Base-by-base conservation (phyloP, 2,888 invertebrate genomes). In the Amphimallon solstitiale region DNA sequence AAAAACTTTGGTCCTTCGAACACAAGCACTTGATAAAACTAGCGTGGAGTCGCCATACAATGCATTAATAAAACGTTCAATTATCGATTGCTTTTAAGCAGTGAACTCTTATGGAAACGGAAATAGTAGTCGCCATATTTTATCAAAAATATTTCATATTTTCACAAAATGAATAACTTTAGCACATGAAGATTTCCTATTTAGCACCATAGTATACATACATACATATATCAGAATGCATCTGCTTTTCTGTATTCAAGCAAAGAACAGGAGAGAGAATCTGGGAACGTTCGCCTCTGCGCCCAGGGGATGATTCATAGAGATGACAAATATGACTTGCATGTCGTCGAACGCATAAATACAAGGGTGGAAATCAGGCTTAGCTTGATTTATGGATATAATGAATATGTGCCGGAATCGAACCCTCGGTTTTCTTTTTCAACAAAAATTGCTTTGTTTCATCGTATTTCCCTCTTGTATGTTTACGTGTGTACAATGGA, bases 281-380 rank as follows among this genome's bases (percentile, higher is more conserved):
- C 23, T 45, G 56, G 34, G 56, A 68, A 54, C 59, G 49, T 65
- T 46, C 64, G 43, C 48, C 51, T 65, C 43, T 17, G 19, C 34
- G 43, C n/a, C 17, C n/a, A n/a, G n/a, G 46, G 54, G 70, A 67
- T 74, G 74, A 74, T 74, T 74, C 74, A 74, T 73, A 67, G 67
- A 71, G 71, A 74, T 74, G 74, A 74, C 73, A 73, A 74, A 74
- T 74, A 74, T 74, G 73, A 74, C 72, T 73, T 72, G 74, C 74
- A 74, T 74, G 74, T 73, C 74, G 71, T 65, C 67, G 70, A 70
- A 70, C 66, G 68, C 70, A 72, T 71, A 72, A 71, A 72, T 72
- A 72, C 63, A 59, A 45, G 70, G 67, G 68, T 68, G 68, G 61
- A 65, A 70, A 68, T 71, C 68, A 65, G 71, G 71, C 70, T 73